These are phyloP conservation scores for Oligia latruncula DNA, from an alignment of 2,888 invertebrate species.

Conservation along the genomic window DNA sequence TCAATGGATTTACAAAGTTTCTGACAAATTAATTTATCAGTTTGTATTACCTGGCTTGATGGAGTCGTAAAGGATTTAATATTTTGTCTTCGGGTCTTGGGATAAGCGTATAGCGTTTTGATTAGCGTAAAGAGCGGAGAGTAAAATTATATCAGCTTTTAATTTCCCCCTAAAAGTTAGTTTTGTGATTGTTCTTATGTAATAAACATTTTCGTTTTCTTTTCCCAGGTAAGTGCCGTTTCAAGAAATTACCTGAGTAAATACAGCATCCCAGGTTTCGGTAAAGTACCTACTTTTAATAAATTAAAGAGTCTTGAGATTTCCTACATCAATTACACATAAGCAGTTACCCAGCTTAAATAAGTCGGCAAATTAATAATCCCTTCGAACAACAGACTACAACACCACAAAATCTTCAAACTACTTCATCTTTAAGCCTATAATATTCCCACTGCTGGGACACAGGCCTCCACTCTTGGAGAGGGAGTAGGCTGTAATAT, in stretches of 20 bases:
- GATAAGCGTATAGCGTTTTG: constrained; percentile 36
- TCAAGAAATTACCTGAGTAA: background rate
- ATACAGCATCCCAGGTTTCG: background rate
- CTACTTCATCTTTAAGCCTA: background rate
- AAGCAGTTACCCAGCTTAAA: no score
- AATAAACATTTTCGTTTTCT: background rate
- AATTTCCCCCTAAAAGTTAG: background rate
- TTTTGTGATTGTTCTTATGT: background rate
- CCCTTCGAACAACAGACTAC: background rate
- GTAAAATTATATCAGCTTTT: background rate
- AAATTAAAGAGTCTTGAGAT: background rate
- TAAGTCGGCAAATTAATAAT: background rate
- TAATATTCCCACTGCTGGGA: no score
- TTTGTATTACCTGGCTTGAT: constrained; percentile 70
- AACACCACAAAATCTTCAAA: background rate
- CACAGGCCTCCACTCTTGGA: no score
- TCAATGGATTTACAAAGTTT: constrained; percentile 64
- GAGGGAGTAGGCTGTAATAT: no score
- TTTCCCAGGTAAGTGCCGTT: constrained; percentile 48
- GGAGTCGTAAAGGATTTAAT: constrained; percentile 71
- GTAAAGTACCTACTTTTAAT: constrained; percentile 26
- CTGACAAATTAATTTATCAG: constrained; percentile 73
- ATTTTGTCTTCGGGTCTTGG: constrained; percentile 38
- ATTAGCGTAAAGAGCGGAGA: background rate
- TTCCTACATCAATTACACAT: no score